Base-by-base conservation (phyloP, 2,797 vertebrate genomes). In the Aplochiton taeniatus region DNA sequence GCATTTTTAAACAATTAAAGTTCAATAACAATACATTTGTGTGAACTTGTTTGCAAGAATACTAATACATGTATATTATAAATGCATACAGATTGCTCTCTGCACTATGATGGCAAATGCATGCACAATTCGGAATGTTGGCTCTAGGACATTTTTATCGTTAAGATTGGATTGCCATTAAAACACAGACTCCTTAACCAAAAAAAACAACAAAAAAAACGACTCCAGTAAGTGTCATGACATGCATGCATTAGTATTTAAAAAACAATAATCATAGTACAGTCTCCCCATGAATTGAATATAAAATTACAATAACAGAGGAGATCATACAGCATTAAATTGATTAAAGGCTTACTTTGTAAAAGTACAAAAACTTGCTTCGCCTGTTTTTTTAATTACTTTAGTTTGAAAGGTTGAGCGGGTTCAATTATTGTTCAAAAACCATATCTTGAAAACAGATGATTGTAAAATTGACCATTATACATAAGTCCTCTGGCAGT, bases 331-430 rank as follows among this genome's bases (percentile, higher is more conserved):
- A 53, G 58, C 56, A 61, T 62, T 42, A 68, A 61, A 9, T 52
- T 14, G 58, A 71, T 57, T 45, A 16, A 49, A 50, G 31, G 58
- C 11, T 58, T n/a, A 19, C 51, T 44, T 44, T 5, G 55, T 68
- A 58, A n/a, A 47, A 9, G 62, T 65, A 69, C 49, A 60, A 74
- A 73, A 68, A 59, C 47, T 59, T 65, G 60, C 62, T 65, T 75
- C 18, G 49, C 31, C 83, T 74, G 58, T 72, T 81, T 79, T 79
- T 78, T 79, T 61, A 78, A 79, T 84, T 72, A 68, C 16, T 65
- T 58, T 43, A 61, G 14, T 74, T 74, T 75, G 64, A 74, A 75
- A 66, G 65, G 63, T 78, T 79, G 76, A 75, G 53, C 70, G 62
- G 65, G 69, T 76, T 70, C 71, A 72, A 65, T 76, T 64, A 65